Percentiles rank a stretch among this genome's conserved stretches.
These are phyloP conservation scores for Coremacera marginata DNA, from an alignment of 2,888 invertebrate genomes.

Conservation along the genomic window DNA sequence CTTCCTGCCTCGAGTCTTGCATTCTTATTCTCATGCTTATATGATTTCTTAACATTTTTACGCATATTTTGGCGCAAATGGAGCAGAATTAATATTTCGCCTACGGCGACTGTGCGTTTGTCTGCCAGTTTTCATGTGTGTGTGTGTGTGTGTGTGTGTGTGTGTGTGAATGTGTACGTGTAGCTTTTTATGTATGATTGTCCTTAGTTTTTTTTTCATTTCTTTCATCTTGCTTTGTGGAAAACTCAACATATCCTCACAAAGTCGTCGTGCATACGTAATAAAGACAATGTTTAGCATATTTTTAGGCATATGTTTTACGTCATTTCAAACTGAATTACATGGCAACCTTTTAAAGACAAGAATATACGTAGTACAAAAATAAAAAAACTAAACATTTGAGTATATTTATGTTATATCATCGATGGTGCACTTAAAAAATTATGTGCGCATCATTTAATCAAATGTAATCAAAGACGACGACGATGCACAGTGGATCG, in stretches of 20 bases:
- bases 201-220: neutral
- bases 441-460: slow-evolving; percentile 11
- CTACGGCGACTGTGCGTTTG: neutral
- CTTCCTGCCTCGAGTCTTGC: neutral
- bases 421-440: neutral
- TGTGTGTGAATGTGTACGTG: too few relatives aligned
- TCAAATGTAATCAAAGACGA: slow-evolving; percentile 9
- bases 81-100: slow-evolving; percentile 62
- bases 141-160: slow-evolving; percentile 55
- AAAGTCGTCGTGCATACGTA: neutral
- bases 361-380: too few relatives aligned
- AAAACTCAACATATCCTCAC: neutral
- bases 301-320: slow-evolving; percentile 17
- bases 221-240: neutral
- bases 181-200: neutral
- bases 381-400: neutral
- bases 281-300: neutral
- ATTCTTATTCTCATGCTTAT: neutral
- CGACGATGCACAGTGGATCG: too few relatives aligned
- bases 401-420: neutral
- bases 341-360: slow-evolving; percentile 45
- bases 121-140: slow-evolving; percentile 42
- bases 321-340: slow-evolving; percentile 4
- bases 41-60: neutral
- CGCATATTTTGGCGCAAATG: slow-evolving; percentile 60